Conservation (phyloP, 2,888 invertebrate species). For the Anagyrus pseudococci region DNA sequence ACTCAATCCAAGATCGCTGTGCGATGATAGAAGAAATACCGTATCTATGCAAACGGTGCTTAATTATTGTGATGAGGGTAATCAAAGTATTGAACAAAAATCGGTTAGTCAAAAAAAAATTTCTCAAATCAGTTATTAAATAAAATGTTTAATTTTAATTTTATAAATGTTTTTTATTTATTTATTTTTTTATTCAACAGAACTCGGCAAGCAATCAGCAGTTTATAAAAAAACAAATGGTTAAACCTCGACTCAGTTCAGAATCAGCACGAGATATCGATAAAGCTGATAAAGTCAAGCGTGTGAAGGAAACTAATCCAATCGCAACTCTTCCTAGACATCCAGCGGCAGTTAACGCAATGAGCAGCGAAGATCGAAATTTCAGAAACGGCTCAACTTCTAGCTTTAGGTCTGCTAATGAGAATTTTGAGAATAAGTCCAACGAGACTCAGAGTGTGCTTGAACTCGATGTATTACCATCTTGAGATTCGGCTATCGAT, state of each 20-base stretch:
- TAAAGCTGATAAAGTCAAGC: conserved; percentile 44
- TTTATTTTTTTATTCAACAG: neutral
- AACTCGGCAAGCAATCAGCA: conserved; percentile 7
- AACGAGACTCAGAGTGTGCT: conserved; percentile 53
- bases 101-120: no score
- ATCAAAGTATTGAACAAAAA: conserved; percentile 14
- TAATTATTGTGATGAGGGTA: conserved; percentile 49
- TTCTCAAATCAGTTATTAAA: no score
- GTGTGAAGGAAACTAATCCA: conserved; percentile 51
- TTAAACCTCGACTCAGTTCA: conserved; percentile 56
- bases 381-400: conserved; percentile 42
- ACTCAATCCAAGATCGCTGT: conserved; percentile 54
- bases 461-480: conserved; percentile 57
- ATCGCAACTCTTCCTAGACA: conserved; percentile 57
- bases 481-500: conserved; percentile 48
- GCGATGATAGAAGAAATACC: conserved; percentile 55
- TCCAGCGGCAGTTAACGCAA: conserved; percentile 39
- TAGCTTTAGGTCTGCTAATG: conserved; percentile 50
- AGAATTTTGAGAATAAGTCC: conserved; percentile 45
- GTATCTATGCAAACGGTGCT: conserved; percentile 58
- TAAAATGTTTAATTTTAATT: no score
- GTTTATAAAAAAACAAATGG: conserved; percentile 37
- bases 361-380: conserved; percentile 9
- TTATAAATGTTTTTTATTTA: neutral
- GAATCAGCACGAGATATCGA: conserved; percentile 56